These are phyloP conservation scores for Phytoseiulus persimilis DNA, from an alignment of 2,888 invertebrate genomes.

Conservation along the genomic window DNA sequence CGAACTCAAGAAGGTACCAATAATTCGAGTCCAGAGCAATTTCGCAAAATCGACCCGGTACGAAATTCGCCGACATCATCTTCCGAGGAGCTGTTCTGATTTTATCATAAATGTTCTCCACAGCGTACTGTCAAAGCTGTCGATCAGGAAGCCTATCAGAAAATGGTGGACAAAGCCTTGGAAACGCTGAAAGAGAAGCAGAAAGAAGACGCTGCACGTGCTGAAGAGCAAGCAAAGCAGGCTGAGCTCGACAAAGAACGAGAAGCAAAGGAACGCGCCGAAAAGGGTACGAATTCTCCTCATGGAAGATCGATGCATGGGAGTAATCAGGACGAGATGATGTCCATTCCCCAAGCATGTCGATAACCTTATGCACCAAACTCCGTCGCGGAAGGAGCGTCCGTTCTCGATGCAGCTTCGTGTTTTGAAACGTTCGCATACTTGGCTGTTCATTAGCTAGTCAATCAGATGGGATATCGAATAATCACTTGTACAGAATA, in stretches of 20 bases:
- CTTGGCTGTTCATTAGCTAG: too few relatives aligned
- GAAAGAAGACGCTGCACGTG: constrained; percentile 42
- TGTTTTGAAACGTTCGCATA: too few relatives aligned
- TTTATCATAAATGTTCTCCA: not conserved
- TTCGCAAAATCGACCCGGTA: too few relatives aligned
- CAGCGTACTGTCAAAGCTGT: constrained; percentile 70
- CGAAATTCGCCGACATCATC: too few relatives aligned
- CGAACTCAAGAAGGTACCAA: constrained; percentile 67
- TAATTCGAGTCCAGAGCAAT: not conserved
- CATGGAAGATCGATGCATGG: not conserved
- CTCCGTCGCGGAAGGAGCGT: too few relatives aligned
- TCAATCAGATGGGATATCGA: too few relatives aligned
- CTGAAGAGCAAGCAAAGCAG: constrained; percentile 41
- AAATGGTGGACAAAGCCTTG: constrained; percentile 65
- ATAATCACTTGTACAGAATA: too few relatives aligned
- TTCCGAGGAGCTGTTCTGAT: too few relatives aligned
- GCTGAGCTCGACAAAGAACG: constrained; percentile 39
- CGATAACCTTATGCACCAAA: not conserved
- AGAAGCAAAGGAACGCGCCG: not conserved
- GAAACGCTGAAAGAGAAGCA: constrained; percentile 49
- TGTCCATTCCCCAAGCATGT: not conserved
- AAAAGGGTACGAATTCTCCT: not conserved
- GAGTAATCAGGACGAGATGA: not conserved
- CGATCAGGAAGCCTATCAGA: constrained; percentile 82
- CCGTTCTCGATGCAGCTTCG: too few relatives aligned